Evolutionary conservation across 1,140 invertebrate species (phyloP), one percentile per base, ranked within the genome.

Genomic region (Pogonus chalceus): DNA sequence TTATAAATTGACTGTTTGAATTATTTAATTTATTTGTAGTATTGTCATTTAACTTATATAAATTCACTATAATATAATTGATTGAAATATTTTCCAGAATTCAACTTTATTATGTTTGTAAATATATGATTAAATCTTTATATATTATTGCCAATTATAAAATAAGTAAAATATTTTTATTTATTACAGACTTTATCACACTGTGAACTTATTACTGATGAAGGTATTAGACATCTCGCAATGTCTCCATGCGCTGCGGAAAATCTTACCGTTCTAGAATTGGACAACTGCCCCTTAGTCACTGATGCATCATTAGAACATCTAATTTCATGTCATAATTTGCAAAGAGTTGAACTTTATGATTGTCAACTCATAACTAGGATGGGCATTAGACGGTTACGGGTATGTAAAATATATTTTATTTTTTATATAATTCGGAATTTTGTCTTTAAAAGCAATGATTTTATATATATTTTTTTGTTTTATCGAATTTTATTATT

Each of bases 311-410:
- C 95, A 52, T 75, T 99, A 57, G 94, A 97, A 69, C 92, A 98
- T 75, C 80, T 99, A 58, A 87, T 85, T 61, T 86, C 88, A 49
- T 97, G 95, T 75, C 89, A 93, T 72, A 93, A 92, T 74, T 79
- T 99, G 56, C 89, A 96, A 71, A 80, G 95, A 48, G 94, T 99
- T 63, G 96, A 98, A 73, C 77, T 99, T 39, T 99, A 98, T 70
- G 96, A 99, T 77, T 99, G 96, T 78, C 96, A 99, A 78, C 82
- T 96, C 54, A 97, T 99, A 61, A 96, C 94, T 12, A 81, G 94
- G 71, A 87, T 89, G 67, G 96, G 93, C 60, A 99, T 99, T 72
- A 82, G 92, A 65, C 85, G 92, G 77, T 81, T 99, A 58, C 84
- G 92, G 78, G 96, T 96, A 75, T 65, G 67, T 69, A 20, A 9